Evolutionary conservation across 2,888 invertebrate genomes (phyloP), one percentile per base, ranked within the genome.

Genomic region (Papilio protenor): DNA sequence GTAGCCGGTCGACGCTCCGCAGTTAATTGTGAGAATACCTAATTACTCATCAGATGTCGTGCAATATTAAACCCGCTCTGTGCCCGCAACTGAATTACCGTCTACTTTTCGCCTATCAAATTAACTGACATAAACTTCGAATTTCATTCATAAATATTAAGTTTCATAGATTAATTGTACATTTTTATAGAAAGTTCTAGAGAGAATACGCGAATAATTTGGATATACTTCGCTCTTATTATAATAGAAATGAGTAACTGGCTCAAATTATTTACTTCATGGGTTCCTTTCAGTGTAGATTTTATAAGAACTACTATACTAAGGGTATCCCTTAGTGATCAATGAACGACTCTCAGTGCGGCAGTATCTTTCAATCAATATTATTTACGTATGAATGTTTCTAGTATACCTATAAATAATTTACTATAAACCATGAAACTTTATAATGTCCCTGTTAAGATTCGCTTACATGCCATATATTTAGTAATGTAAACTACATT

Each of bases 1-100:
- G 40, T 49, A 23, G 71, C 45, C 47, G 66, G 59, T 33, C 66
- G 77, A 45, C 69, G 57, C 57, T 52, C 59, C 66, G 59, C 71
- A 47, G 77, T 70, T 74, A 77, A 77, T 77, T 74, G 73, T 71
- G 33, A 27, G 73, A 77, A 77, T 77, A 74, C 74, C 69, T 77
- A 77, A 77, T 77, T 73, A 74, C 77, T 55, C 73, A 69, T 74
- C 77, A 69, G 77, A 70, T 70, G 69, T 74, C 77, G 69, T 77
- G 57, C 59, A 59, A 74, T 74, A 77, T 77, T 74, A 77, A 73
- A 77, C 27, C 57, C 70, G 59, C 59, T 73, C 57, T 73, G 49
- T 40, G 47, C 23, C 64, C 55, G 40, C 73, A 21, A 47, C 49
- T 66, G 57, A 77, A 77, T 69, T 70, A 21, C 72, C 21, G 64